Conservation (phyloP, 2,113 vertebrate species). For the Phoxinus phoxinus region DNA sequence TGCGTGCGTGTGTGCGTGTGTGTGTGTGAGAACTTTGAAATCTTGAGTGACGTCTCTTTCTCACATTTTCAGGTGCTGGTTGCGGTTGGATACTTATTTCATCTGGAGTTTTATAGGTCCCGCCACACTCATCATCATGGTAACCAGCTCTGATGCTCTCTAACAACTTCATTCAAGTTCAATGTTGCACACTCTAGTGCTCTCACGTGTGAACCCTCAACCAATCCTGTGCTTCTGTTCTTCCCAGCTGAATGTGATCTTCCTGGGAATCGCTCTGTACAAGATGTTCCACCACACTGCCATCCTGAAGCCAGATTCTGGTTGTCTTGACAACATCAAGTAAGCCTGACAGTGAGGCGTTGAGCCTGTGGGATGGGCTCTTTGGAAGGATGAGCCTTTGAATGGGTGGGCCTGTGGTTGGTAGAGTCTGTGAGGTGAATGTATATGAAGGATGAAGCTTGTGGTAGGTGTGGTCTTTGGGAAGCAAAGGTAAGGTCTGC, state of each 20-base stretch:
- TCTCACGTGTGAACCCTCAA: neutral
- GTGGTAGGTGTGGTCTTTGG: neutral
- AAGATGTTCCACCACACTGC: constrained; percentile 99
- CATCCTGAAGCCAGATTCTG: constrained; percentile 97
- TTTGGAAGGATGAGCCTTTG: neutral
- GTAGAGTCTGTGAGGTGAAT: neutral
- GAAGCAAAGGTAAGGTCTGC: neutral
- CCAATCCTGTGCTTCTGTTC: constrained; percentile 13
- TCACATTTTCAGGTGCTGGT: constrained; percentile 93
- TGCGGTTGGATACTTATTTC: constrained; percentile 98
- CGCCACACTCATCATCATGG: constrained; percentile 99
- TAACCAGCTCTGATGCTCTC: constrained; percentile 67
- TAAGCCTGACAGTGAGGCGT: constrained; percentile 75
- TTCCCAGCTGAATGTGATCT: constrained; percentile 94
- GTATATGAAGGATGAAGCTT: neutral
- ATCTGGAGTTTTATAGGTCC: constrained; percentile 99
- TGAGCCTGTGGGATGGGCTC: neutral
- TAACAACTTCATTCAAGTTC: neutral
- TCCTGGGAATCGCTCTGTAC: constrained; percentile 97
- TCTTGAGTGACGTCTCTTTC: constrained; percentile 57
- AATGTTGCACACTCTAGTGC: neutral
- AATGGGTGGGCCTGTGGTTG: neutral
- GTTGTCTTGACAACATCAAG: constrained; percentile 99
- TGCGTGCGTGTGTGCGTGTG: constrained; percentile 8
- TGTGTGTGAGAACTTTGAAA: neutral